These are phyloP conservation scores for Scylla paramamosain DNA, from an alignment of 1,140 invertebrate species.

Conservation along the genomic window DNA sequence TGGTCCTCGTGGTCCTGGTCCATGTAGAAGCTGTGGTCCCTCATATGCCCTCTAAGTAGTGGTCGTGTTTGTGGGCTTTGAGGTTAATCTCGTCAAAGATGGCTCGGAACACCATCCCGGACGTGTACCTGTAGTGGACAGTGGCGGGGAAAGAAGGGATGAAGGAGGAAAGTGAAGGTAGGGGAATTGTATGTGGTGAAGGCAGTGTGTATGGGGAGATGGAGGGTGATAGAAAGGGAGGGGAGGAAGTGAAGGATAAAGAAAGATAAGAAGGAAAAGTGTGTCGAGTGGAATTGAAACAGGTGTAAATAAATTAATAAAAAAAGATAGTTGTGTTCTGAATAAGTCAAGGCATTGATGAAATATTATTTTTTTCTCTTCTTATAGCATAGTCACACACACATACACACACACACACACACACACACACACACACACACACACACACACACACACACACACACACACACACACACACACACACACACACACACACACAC, in stretches of 20 bases:
- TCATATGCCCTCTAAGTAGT: background rate
- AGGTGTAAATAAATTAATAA: background rate
- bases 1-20: background rate
- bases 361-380: no score
- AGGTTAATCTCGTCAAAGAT: slow-evolving; percentile 54
- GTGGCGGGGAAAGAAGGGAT: background rate
- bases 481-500: slow-evolving; percentile 39
- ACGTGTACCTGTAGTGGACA: background rate
- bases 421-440: slow-evolving; percentile 35
- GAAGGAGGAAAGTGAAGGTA: background rate
- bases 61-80: background rate
- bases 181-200: no score
- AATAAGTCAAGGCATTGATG: no score
- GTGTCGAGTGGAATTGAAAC: background rate
- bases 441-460: slow-evolving; percentile 33
- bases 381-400: background rate
- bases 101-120: background rate
- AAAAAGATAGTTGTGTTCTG: background rate
- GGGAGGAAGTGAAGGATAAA: background rate
- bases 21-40: background rate
- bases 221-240: background rate
- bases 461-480: slow-evolving; percentile 25
- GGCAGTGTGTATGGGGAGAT: no score
- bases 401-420: slow-evolving; percentile 25
- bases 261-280: background rate